These are phyloP conservation scores for Limnodromus scolopaceus DNA, from an alignment of 2,797 vertebrate genomes.

Conservation along the genomic window DNA sequence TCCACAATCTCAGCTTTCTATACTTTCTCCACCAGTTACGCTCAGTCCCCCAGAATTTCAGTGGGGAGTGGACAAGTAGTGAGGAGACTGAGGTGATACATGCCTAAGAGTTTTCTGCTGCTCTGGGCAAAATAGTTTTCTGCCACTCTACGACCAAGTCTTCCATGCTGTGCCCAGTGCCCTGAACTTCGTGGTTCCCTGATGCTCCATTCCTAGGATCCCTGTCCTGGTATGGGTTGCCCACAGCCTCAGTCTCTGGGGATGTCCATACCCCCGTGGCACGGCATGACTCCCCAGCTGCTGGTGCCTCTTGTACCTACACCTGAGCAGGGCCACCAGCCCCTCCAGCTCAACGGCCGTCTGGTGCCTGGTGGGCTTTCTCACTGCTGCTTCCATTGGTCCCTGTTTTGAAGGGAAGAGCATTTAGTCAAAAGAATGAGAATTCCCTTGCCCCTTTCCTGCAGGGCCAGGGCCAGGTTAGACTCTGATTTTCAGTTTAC, in stretches of 20 bases:
- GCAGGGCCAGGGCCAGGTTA: background rate
- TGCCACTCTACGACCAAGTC: background rate
- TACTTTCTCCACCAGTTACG: background rate
- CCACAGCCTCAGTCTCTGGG: background rate
- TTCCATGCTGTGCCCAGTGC: background rate
- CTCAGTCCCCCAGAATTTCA: background rate
- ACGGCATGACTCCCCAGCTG: background rate
- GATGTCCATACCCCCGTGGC: too few species aligned
- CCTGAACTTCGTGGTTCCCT: background rate
- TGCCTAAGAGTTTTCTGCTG: background rate
- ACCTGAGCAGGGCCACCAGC: background rate
- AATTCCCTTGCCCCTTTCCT: rapidly evolving
- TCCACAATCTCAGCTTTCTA: background rate
- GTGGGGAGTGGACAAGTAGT: background rate
- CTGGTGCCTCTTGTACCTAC: background rate
- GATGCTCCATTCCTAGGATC: background rate
- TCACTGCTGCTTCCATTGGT: background rate
- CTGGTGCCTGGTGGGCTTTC: background rate
- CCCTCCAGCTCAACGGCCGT: rapidly evolving
- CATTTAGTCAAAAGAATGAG: background rate
- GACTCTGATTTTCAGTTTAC: background rate
- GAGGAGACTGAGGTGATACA: background rate
- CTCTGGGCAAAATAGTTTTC: background rate
- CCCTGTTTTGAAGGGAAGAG: background rate
- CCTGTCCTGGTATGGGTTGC: rapidly evolving